Conservation (phyloP, 2,113 vertebrate species). For the Nibea albiflora region DNA sequence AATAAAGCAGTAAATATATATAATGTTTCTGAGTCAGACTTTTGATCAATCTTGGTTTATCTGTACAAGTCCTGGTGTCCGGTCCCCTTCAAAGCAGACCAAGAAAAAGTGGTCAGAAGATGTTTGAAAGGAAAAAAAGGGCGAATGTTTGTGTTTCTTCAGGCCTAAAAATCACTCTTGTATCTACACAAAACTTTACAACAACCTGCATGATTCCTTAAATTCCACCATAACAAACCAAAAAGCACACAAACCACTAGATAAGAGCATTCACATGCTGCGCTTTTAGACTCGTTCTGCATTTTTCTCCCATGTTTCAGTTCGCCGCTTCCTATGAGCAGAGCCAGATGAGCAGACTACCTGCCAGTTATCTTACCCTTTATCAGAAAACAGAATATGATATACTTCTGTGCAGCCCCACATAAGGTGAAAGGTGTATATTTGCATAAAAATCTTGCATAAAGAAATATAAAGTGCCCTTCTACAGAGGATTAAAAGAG, state of each 20-base stretch:
- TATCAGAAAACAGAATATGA: slow-evolving; percentile 17
- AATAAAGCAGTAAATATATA: neutral
- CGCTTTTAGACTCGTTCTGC: neutral
- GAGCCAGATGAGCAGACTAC: slow-evolving; percentile 17
- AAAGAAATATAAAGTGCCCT: slow-evolving; percentile 31
- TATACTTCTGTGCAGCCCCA: neutral
- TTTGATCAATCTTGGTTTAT: neutral
- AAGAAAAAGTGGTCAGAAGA: no score
- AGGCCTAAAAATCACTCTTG: neutral
- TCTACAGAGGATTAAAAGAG: slow-evolving; percentile 55
- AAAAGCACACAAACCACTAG: neutral
- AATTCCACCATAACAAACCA: neutral
- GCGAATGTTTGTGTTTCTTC: neutral
- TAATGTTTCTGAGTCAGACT: neutral
- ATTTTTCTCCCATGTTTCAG: slow-evolving; percentile 7
- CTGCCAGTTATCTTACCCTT: neutral
- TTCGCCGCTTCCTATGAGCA: neutral
- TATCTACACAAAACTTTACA: neutral
- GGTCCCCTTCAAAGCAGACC: no score
- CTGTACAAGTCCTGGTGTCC: neutral
- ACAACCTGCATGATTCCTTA: neutral
- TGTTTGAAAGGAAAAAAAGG: no score
- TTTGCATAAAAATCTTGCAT: slow-evolving; percentile 20
- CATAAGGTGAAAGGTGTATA: slow-evolving; percentile 26
- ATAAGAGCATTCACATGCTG: neutral